Evolutionary conservation across 2,113 vertebrate species (phyloP), one percentile per base, ranked within the genome.

Genomic region (Otolemur garnettii): DNA sequence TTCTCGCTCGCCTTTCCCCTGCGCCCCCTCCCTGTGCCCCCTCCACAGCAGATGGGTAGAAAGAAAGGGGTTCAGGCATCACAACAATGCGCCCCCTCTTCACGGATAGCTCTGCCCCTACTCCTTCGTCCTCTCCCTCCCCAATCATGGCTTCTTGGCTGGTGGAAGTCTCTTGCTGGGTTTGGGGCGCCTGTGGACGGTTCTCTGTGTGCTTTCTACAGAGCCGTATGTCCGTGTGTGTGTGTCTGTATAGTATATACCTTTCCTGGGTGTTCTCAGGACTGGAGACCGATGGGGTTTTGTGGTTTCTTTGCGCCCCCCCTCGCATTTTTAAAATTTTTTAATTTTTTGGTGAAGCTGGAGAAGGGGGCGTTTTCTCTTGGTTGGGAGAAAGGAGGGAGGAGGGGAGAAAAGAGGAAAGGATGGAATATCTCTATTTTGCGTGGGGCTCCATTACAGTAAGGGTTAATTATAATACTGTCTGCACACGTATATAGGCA

Each of bases 141-240:
- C 97, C 96, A 98, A 97, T 97, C 97, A 98, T 97, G 97, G 97
- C 97, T 98, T 95, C 97, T 97, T 95, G 95, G 96, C 97, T 97
- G 97, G 88, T 97, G 95, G 92, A 97, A 97, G 97, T 97, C 93
- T 93, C 84, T 97, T 81, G 96, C 96, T 93, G 93, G 95, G 86
- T 96, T 98, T 94, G 96, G 97, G 96, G 97, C 96, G 93, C 91
- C 95, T 45, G 97, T 95, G 95, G 96, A 97, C 94, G 91, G 96
- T 62, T 95, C 77, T 93, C 59, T 57, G 88, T 96, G 94, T 96
- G 96, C 91, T 95, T 94, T 89, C 86, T 33, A 55, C 83, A 57
- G 89, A 94, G 69, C 96, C 95, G n/a, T 96, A 87, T 96, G 97
- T 94, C 75, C 55, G 62, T 91, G 95, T 87, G 9, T 89, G 62